Evolutionary conservation across 2,797 vertebrate species (phyloP).

Genomic region (Argyrosomus regius): DNA sequence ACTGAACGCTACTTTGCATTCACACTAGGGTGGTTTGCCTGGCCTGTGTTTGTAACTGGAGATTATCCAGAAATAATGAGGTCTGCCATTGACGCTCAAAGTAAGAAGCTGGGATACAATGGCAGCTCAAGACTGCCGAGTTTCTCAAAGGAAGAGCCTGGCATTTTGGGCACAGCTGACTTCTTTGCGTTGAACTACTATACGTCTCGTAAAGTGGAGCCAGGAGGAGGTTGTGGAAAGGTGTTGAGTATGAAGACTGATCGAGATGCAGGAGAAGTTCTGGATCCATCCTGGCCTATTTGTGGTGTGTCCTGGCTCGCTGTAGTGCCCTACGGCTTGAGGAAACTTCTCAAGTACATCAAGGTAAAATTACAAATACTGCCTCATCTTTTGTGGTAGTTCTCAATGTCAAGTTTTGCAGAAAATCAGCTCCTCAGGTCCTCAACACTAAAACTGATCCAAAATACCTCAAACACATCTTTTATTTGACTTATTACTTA

Average conservation of each 20-base stretch:
- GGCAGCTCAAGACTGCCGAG: slow-evolving; percentile 79
- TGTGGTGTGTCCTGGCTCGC: slow-evolving; percentile 84
- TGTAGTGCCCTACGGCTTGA: slow-evolving; percentile 84
- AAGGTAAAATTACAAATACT: slow-evolving; percentile 79
- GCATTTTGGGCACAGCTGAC: slow-evolving; percentile 86
- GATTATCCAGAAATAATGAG: slow-evolving; percentile 88
- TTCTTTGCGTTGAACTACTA: slow-evolving; percentile 92
- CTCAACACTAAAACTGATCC: neutral
- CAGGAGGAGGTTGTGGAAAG: slow-evolving; percentile 50
- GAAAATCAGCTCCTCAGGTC: neutral
- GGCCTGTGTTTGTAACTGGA: slow-evolving; percentile 87
- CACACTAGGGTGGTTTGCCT: slow-evolving; percentile 86
- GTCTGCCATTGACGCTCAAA: slow-evolving; percentile 78
- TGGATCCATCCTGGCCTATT: slow-evolving; percentile 86
- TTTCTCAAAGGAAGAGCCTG: slow-evolving; percentile 82
- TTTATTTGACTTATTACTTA: slow-evolving; percentile 9
- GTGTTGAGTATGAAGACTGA: slow-evolving; percentile 73
- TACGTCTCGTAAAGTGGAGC: slow-evolving; percentile 83
- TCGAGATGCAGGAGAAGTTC: slow-evolving; percentile 71
- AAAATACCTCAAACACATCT: slow-evolving; percentile 9
- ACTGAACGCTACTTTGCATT: slow-evolving; percentile 81
- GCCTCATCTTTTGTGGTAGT: neutral
- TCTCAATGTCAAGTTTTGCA: neutral
- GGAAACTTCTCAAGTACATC: slow-evolving; percentile 87
- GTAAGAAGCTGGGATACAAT: slow-evolving; percentile 74